Evolutionary conservation across 2,888 invertebrate species (phyloP), one percentile per base, ranked within the genome.

Genomic region (Caenorhabditis sulstoni): DNA sequence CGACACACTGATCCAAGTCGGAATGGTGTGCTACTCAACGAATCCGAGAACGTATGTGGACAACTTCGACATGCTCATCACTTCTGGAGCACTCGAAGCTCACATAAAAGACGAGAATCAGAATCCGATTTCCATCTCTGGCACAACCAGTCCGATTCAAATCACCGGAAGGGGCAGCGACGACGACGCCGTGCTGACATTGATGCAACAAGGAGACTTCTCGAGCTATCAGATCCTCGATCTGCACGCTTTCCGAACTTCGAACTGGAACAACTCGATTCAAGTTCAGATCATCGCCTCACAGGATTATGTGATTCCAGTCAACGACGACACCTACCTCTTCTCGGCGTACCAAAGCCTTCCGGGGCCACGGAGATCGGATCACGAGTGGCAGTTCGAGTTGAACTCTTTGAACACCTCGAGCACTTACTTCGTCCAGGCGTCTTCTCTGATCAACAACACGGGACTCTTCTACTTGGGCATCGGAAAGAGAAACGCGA

Each of bases 241-340:
- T 61, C 47, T 84, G 29, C 83, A 81, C 50, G 81, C 85, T 8
- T 86, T 86, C 78, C 68, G 73, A 37, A 85, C 84, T 0, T 65
- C 76, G 4, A 82, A 81, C 49, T 86, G 86, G 86, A 86, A 86
- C 75, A 81, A 78, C n/a, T 85, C 86, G 1, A 49, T 85, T 23
- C 73, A 81, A 22, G 49, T 85, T 1, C 81, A 81, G 47, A 61
- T 85, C 14, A 57, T 73, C 29, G 78, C 71, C 7, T 71, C 78
- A 7, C 55, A 66, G 22, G 73, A 78, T 9, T 74, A 79, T 29
- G 49, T 41, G 1, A 58, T 65, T 3, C 59, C 67, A 0, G 55
- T 49, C 20, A 58, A 62, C n/a, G 70, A 75, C 41, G 76, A 78
- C 29, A 62, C 80, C 2, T 83, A 80, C 61, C 47, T 81, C 18